Base-by-base conservation (phyloP, 2,797 vertebrate species). In the Paramormyrops hopkinsi region DNA sequence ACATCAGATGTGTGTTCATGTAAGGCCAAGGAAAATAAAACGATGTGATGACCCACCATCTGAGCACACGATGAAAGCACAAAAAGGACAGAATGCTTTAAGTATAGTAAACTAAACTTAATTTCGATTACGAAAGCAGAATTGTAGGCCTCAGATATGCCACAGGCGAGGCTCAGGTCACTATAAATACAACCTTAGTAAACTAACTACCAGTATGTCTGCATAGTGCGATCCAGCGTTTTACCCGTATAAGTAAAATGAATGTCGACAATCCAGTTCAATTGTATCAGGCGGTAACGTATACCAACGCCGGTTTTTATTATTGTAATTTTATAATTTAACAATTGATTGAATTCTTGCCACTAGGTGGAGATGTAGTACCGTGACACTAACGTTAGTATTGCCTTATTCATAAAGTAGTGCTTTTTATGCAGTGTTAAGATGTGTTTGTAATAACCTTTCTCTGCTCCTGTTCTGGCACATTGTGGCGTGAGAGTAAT, bases 321-420 rank as follows among this genome's bases (percentile, higher is more conserved):
- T 73, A 17, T 33, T 37, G 4, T 69, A 69, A 37, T 65, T 29
- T 29, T 25, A 69, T 4, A 69, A 65, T 69, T 50, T 48, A 22
- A 29, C 41, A 25, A 25, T 46, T n/a, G 50, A 11, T 86, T 6
- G 65, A 44, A 73, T 46, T 37, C 33, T 48, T 17, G 73, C 89
- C 89, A 88, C 86, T 76, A 89, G 89, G 48, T 88, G 89, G 89
- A 22, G 69, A 11, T 89, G 33, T 46, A 12, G 33, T n/a, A 44
- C 85, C 19, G 9, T 62, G 4, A 53, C 9, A 22, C 41, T 11
- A 44, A 84, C n/a, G 2, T 83, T 50, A 50, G 19, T 50, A 29
- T 51, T 79, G 5, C 12, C 12, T 44, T 83, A 83, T n/a, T 84
- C 4, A 12, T n/a, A n/a, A 51, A 84, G 46, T 7, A 50, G 46